Base-by-base conservation (phyloP, 1,140 invertebrate species). In the Teleogryllus occipitalis region DNA sequence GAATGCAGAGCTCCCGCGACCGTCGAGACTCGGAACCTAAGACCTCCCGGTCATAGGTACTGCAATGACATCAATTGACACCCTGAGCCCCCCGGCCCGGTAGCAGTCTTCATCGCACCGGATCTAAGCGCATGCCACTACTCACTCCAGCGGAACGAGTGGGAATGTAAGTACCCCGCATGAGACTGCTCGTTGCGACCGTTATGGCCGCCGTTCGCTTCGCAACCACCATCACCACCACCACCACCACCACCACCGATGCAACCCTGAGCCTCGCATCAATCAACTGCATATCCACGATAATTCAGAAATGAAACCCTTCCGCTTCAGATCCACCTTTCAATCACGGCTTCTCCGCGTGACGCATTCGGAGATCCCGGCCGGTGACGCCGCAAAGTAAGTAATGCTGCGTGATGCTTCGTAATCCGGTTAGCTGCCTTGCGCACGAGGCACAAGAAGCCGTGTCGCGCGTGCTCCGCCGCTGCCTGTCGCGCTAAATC, bases 251-350 rank as follows among this genome's bases (percentile, higher is more conserved):
- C 18, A 65, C 18, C 54, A 0, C 18, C 54, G 54, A 14, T 7
- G 18, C 54, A 65, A 14, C 54, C 2, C 54, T 65, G 54, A 65
- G 10, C 18, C 54, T 14, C 10, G 54, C 54, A 14, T 18, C 54
- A 65, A 65, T 65, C 54, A 65, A 65, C 54, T 65, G 27, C 27
- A 5, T 39, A 39, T 39, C 27, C 54, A 7, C 54, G 54, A 65
- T 65, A 65, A 65, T 65, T 65, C 54, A 65, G 54, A 65, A 65
- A 65, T 65, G 54, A 65, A 65, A 65, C 18, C 54, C 54, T 65
- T 65, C 54, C 54, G 10, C 27, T 65, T 10, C 18, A 65, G 54
- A 65, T 65, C 54, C 54, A 65, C 54, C 54, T 65, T 65, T 65
- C 54, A 65, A 18, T 65, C 54, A 14, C 54, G 18, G 10, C 54